phyloP scores from a whole-genome alignment of 2,888 invertebrate species.

The Acrobeloides nanus region DNA sequence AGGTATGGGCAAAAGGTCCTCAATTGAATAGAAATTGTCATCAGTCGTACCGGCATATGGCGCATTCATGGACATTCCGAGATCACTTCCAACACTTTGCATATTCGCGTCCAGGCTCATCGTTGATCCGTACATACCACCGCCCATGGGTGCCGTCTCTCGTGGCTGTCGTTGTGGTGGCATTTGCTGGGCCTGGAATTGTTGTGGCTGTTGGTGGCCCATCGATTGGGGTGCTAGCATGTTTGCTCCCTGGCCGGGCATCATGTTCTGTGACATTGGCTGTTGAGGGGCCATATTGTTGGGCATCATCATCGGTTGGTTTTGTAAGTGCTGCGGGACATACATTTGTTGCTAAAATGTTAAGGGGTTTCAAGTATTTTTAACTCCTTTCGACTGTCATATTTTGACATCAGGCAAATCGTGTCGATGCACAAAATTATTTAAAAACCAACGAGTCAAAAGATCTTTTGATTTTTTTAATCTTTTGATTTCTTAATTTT shows the following conservation, averaged over 20 bases:
- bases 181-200: conserved; percentile 1
- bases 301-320: neutral
- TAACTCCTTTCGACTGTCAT: too few species aligned
- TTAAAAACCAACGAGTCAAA: too few species aligned
- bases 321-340: neutral
- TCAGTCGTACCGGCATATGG: too few species aligned
- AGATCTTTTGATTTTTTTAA: too few species aligned
- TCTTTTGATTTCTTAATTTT: conserved; percentile 1
- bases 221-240: neutral
- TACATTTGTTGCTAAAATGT: neutral
- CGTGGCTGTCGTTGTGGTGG: conserved; percentile 14
- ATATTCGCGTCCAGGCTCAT: conserved; percentile 1
- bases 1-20: conserved; percentile 18
- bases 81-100: too few species aligned
- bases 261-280: neutral
- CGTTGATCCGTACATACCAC: too few species aligned
- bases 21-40: conserved; percentile 14
- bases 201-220: neutral
- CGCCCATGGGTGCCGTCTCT: neutral
- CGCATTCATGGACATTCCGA: too few species aligned
- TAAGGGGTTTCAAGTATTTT: too few species aligned
- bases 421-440: too few species aligned
- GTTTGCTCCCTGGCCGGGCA: neutral
- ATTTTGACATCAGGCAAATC: too few species aligned
- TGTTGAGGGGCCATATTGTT: neutral